These are phyloP conservation scores for Pterophyllum scalare DNA, from an alignment of 2,113 vertebrate species.

Conservation along the genomic window DNA sequence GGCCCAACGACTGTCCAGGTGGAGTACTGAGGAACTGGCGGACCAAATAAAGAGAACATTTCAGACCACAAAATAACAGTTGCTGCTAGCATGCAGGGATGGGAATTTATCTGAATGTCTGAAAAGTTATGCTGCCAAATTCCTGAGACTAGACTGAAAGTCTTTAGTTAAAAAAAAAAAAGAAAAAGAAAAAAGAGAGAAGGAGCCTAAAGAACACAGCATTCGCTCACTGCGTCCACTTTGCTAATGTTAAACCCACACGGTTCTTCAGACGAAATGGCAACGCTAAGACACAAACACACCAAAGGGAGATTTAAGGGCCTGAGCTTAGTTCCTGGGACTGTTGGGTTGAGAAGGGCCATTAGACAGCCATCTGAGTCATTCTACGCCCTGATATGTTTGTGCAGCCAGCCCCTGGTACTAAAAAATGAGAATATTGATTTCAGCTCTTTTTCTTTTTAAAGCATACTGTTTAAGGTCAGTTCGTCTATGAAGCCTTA, in stretches of 20 bases:
- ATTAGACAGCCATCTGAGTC: background rate
- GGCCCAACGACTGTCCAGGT: background rate
- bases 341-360: constrained; percentile 26
- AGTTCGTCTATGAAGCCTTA: background rate
- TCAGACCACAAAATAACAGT: background rate
- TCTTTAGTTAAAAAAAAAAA: constrained; percentile 36
- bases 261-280: constrained; percentile 7
- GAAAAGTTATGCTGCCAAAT: constrained; percentile 24
- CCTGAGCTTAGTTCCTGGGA: constrained; percentile 52
- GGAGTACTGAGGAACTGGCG: background rate
- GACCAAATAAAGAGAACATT: background rate
- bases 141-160: constrained; percentile 51
- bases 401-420: constrained; percentile 8
- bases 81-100: background rate
- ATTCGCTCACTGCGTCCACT: background rate
- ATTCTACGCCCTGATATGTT: background rate
- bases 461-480: background rate
- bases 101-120: background rate
- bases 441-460: background rate
- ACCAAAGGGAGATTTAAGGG: constrained; percentile 25
- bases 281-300: background rate
- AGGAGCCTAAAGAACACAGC: background rate
- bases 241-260: background rate
- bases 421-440: background rate
- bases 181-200: background rate